phyloP scores from a whole-genome alignment of 2,113 vertebrate genomes.

The Clarias magur region DNA sequence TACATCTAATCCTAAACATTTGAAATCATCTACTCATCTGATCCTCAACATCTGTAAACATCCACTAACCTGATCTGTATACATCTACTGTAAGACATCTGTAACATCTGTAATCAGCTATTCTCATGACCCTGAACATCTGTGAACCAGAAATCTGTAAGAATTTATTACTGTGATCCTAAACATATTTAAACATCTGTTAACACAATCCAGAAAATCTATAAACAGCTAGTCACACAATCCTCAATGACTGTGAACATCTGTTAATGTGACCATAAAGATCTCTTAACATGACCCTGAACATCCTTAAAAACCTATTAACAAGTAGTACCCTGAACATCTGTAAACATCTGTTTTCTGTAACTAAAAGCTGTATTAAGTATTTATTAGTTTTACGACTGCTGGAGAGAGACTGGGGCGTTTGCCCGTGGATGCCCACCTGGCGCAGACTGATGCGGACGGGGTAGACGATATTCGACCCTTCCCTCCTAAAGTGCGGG shows the following conservation, averaged over 20 bases:
- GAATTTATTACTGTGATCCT: too few relatives aligned
- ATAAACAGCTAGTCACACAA: neutral
- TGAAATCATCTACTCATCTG: neutral
- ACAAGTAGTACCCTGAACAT: neutral
- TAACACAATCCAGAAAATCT: neutral
- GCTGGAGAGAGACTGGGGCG: neutral
- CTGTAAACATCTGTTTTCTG: constrained; percentile 11
- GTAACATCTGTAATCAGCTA: neutral
- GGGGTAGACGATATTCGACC: constrained; percentile 92
- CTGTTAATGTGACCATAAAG: neutral
- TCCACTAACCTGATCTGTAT: too few relatives aligned
- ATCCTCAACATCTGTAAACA: neutral
- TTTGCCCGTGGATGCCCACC: constrained; percentile 72
- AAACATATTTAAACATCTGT: neutral
- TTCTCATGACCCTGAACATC: neutral
- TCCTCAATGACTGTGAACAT: neutral
- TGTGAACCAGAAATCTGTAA: neutral
- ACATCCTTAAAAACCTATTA: neutral
- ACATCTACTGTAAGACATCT: too few relatives aligned
- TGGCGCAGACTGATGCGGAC: constrained; percentile 90
- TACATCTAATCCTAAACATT: neutral
- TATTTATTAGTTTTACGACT: neutral
- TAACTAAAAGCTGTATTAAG: neutral
- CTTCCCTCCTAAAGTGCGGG: constrained; percentile 91
- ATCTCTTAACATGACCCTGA: neutral